Evolutionary conservation across 2,888 invertebrate genomes (phyloP).

Genomic region (Microctonus hyperodae): DNA sequence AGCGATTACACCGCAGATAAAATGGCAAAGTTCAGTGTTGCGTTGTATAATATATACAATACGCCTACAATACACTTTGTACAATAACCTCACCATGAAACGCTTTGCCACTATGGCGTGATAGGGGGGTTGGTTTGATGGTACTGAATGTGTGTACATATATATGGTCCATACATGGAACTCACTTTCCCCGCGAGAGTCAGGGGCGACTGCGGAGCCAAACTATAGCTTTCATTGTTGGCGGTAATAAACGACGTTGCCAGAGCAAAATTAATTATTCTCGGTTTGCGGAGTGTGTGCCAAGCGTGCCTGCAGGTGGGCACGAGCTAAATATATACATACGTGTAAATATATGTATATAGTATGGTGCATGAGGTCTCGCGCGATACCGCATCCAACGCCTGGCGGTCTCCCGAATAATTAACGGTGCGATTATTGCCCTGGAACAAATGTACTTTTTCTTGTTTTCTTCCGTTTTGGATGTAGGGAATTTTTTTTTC

Average conservation of each 20-base stretch:
- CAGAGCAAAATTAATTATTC: constrained; percentile 33
- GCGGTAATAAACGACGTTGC: constrained; percentile 31
- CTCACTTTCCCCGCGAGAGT: not conserved
- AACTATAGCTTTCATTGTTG: constrained; percentile 32
- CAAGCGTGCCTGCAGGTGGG: constrained; percentile 28
- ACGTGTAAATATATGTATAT: not conserved
- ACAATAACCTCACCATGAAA: constrained; percentile 3
- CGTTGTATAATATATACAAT: constrained; percentile 12
- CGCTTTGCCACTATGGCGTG: not conserved
- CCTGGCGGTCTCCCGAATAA: constrained; percentile 19
- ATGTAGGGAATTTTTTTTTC: too few relatives aligned
- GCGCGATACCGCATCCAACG: constrained; percentile 26
- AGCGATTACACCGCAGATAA: constrained; percentile 26
- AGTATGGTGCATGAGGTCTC: constrained; percentile 17
- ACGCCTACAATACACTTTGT: constrained; percentile 15
- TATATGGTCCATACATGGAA: constrained; percentile 1
- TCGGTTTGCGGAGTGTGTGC: constrained; percentile 27
- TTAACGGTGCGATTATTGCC: constrained; percentile 30
- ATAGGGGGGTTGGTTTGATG: not conserved
- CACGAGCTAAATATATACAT: not conserved
- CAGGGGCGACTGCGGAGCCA: not conserved
- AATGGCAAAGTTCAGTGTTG: constrained; percentile 25
- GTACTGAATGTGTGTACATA: not conserved
- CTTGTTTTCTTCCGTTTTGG: not conserved
- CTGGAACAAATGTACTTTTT: not conserved